Percentiles rank a stretch among this genome's conserved stretches.
Evolutionary conservation across 2,888 invertebrate genomes (phyloP).

Genomic region (Hyles lineata): DNA sequence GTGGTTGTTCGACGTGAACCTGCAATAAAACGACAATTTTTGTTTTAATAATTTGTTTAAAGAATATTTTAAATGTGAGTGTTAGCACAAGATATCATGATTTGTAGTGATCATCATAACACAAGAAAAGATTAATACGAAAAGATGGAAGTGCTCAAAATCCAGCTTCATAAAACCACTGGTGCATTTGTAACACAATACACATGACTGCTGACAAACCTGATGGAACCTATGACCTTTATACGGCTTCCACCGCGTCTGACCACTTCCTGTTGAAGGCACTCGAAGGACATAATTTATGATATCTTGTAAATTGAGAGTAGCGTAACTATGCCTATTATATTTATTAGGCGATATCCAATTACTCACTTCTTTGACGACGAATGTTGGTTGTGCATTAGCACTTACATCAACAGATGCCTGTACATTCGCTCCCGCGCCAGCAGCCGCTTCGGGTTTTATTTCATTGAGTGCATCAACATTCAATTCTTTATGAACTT

Average conservation of each 20-base stretch:
- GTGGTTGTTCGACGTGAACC: slow-evolving; percentile 63
- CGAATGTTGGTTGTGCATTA: slow-evolving; percentile 50
- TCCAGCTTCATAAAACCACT: slow-evolving; percentile 57
- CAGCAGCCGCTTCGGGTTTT: slow-evolving; percentile 48
- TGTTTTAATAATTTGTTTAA: background rate
- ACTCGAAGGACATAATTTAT: slow-evolving; percentile 56
- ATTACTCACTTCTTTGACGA: slow-evolving; percentile 76
- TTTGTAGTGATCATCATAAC: background rate
- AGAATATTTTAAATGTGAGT: background rate
- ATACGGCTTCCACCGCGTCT: slow-evolving; percentile 46
- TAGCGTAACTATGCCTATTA: slow-evolving; percentile 34
- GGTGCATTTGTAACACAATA: slow-evolving; percentile 44
- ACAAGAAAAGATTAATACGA: slow-evolving; percentile 2
- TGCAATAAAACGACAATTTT: slow-evolving; percentile 43
- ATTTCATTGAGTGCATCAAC: slow-evolving; percentile 64
- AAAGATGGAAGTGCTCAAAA: slow-evolving; percentile 34
- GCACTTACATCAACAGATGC: slow-evolving; percentile 49
- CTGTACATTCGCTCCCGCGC: slow-evolving; percentile 42
- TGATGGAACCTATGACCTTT: slow-evolving; percentile 48
- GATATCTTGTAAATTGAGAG: slow-evolving; percentile 51
- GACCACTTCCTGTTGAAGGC: slow-evolving; percentile 47
- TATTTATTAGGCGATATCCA: slow-evolving; percentile 38
- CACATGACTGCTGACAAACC: slow-evolving; percentile 56
- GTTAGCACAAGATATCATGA: slow-evolving; percentile 6
- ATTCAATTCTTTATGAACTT: slow-evolving; percentile 59